These are phyloP conservation scores for Synanthedon andrenaeformis DNA, from an alignment of 2,888 invertebrate genomes.

Conservation along the genomic window DNA sequence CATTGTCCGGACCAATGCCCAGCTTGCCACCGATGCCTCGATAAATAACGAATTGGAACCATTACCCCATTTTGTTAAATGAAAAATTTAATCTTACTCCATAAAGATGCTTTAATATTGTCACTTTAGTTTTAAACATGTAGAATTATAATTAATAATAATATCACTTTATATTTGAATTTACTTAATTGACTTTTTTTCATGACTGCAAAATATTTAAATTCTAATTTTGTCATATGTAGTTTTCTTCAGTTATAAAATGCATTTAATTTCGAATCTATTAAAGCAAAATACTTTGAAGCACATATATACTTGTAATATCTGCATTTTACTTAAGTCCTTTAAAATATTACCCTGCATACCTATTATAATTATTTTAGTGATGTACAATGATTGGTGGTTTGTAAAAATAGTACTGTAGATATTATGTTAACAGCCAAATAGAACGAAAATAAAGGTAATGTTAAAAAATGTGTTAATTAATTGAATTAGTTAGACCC, in stretches of 20 bases:
- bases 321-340: too few species aligned
- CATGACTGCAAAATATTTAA: background rate
- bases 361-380: background rate
- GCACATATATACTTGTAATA: too few species aligned
- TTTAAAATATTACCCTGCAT: too few species aligned
- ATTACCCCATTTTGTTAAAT: constrained; percentile 2
- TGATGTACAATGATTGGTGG: constrained; percentile 2
- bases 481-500: too few species aligned
- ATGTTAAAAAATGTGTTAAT: constrained; percentile 14
- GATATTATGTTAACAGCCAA: constrained; percentile 48
- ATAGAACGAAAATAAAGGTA: constrained; percentile 44
- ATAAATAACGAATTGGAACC: constrained; percentile 33
- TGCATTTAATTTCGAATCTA: too few species aligned
- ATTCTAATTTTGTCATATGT: background rate
- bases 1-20: constrained; percentile 77
- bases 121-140: constrained; percentile 43
- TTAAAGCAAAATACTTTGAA: too few species aligned
- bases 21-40: constrained; percentile 76
- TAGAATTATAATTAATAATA: constrained; percentile 5
- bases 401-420: constrained; percentile 19
- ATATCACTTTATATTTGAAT: background rate
- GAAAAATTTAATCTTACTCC: background rate
- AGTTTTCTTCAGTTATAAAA: background rate
- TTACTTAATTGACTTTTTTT: background rate
- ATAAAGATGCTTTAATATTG: constrained; percentile 53